Percentiles rank a stretch among this genome's conserved stretches.
Conservation (phyloP, 35 echinoderm and acorn worm species). For the Chiridota heheva region DNA sequence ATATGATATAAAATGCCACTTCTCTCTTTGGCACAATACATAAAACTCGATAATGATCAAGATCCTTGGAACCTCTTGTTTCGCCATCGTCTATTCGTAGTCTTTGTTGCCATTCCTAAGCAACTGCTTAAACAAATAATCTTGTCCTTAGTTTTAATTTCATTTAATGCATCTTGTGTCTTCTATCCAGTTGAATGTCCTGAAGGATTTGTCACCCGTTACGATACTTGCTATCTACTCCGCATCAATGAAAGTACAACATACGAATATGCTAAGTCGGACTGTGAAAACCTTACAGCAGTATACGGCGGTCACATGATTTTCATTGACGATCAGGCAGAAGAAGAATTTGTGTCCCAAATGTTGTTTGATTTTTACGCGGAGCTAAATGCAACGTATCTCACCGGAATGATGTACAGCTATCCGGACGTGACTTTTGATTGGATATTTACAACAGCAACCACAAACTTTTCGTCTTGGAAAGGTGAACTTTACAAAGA, state of each 20-base stretch:
- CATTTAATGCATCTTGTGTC: neutral
- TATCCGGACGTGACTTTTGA: conserved; percentile 41
- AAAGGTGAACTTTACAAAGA: too few relatives aligned
- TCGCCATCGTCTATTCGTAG: too few relatives aligned
- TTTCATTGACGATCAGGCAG: conserved; percentile 52
- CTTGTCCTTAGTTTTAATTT: too few relatives aligned
- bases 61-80: too few relatives aligned
- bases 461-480: conserved; percentile 61
- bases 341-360: conserved; percentile 46
- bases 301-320: conserved; percentile 76
- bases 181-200: conserved; percentile 72
- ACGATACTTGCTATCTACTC: conserved; percentile 82
- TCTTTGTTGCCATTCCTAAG: too few relatives aligned
- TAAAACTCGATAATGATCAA: too few relatives aligned
- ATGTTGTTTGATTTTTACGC: conserved; percentile 50
- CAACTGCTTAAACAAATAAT: too few relatives aligned
- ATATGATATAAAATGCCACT: too few relatives aligned
- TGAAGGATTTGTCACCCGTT: conserved; percentile 56
- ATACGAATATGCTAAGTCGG: conserved; percentile 60
- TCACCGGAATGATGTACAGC: conserved; percentile 28
- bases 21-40: too few relatives aligned
- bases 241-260: conserved; percentile 41
- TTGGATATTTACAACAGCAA: conserved; percentile 49
- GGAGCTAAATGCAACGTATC: conserved; percentile 23
- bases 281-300: conserved; percentile 64